Conservation (phyloP, 2,888 invertebrate species). For the Ophion slaviceki region DNA sequence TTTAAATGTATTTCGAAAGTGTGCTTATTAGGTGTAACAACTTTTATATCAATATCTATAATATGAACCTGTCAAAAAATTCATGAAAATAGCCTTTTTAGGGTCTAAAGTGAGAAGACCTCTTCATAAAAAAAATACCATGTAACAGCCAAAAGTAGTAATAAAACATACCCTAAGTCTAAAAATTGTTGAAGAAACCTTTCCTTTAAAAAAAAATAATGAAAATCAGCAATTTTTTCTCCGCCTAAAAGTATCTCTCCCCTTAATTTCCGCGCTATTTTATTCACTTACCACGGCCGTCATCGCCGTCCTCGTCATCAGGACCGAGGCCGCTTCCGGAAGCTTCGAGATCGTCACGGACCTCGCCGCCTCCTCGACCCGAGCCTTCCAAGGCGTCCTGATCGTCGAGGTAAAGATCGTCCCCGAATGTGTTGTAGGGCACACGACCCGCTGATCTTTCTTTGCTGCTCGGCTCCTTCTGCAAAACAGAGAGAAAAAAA, state of each 20-base stretch:
- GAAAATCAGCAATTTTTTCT: no score
- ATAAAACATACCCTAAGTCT: no score
- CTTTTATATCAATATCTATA: no score
- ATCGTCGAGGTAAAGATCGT: constrained; percentile 91
- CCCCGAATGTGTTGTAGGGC: constrained; percentile 84
- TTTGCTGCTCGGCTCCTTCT: constrained; percentile 79
- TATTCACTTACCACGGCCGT: constrained; percentile 74
- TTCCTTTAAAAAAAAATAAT: no score
- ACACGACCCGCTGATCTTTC: constrained; percentile 80
- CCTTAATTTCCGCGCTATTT: neutral
- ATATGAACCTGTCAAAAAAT: no score
- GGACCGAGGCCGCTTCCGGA: constrained; percentile 94
- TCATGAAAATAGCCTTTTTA: no score
- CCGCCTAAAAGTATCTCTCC: neutral
- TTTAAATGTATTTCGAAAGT: no score
- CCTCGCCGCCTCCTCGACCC: constrained; percentile 87
- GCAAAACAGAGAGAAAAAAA: constrained; percentile 41
- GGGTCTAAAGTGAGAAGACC: no score
- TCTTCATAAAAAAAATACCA: no score
- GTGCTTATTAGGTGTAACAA: no score
- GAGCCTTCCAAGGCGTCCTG: constrained; percentile 89
- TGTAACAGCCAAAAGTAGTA: no score
- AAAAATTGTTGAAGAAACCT: no score
- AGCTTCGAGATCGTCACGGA: constrained; percentile 91
- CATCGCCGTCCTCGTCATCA: constrained; percentile 90